Evolutionary conservation across 2,797 vertebrate species (phyloP).

Genomic region (Oophaga sylvatica): DNA sequence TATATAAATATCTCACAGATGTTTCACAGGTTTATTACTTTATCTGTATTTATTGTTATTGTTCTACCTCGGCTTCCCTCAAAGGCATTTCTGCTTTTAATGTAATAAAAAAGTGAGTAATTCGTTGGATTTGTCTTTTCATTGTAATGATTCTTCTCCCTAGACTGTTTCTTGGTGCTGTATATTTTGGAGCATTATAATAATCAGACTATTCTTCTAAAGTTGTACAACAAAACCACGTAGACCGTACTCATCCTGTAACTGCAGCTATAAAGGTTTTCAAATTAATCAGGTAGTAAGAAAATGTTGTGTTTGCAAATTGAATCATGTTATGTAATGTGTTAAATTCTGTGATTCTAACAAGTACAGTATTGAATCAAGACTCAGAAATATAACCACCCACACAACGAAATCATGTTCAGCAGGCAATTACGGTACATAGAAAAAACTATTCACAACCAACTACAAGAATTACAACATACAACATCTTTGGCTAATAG

Average conservation of each 20-base stretch:
- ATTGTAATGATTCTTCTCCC: not conserved
- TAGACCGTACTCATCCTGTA: not conserved
- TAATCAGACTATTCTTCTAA: not conserved
- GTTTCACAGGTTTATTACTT: not conserved
- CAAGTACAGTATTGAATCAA: not conserved
- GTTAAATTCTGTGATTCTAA: not conserved
- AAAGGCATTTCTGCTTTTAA: not conserved
- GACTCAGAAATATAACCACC: not conserved
- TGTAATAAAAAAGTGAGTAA: not conserved
- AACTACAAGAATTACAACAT: constrained; percentile 9
- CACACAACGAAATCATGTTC: constrained; percentile 1
- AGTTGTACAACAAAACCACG: not conserved
- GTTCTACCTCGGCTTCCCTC: not conserved
- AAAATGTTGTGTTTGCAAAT: not conserved
- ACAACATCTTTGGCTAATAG: not conserved
- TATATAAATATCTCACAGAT: not conserved
- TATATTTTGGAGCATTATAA: not conserved
- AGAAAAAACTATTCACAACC: constrained; percentile 5
- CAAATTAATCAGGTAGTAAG: not conserved
- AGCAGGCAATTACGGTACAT: not conserved
- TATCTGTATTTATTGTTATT: not conserved
- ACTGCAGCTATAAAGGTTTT: not conserved
- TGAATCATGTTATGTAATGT: not conserved
- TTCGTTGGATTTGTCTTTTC: not conserved
- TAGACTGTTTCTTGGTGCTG: not conserved